phyloP scores from a whole-genome alignment of 2,888 invertebrate species.

The Alloplasta piceator region DNA sequence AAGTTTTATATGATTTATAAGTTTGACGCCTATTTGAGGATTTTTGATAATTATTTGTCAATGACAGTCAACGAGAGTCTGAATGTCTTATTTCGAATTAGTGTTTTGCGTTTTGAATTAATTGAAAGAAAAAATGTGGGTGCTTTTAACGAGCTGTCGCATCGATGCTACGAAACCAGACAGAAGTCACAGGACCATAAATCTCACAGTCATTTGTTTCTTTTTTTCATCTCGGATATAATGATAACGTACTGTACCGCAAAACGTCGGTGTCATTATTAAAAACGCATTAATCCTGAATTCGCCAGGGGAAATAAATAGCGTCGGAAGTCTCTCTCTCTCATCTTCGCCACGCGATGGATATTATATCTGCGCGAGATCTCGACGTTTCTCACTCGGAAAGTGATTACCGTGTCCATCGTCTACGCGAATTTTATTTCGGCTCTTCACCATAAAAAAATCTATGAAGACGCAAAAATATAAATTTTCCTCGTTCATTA shows the following conservation, averaged over 20 bases:
- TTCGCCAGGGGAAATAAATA: slow-evolving; percentile 65
- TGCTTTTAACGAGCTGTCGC: not conserved
- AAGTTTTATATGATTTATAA: too few species aligned
- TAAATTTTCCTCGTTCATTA: too few species aligned
- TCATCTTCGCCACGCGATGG: slow-evolving; percentile 20
- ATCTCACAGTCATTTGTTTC: not conserved
- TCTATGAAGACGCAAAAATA: too few species aligned
- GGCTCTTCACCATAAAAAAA: not conserved
- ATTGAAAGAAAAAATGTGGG: too few species aligned
- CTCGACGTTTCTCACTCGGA: slow-evolving; percentile 27
- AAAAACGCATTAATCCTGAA: slow-evolving; percentile 80
- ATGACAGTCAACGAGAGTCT: too few species aligned
- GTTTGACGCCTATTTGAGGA: too few species aligned
- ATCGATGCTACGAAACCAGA: not conserved
- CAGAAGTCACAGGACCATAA: slow-evolving; percentile 17
- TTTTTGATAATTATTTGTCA: too few species aligned
- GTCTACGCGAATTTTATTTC: not conserved
- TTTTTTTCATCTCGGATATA: not conserved
- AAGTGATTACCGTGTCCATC: slow-evolving; percentile 46
- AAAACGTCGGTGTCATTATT: slow-evolving; percentile 76
- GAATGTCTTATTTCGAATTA: too few species aligned
- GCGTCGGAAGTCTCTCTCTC: slow-evolving; percentile 4
- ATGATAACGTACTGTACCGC: not conserved
- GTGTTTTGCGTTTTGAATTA: too few species aligned
- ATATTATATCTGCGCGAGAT: slow-evolving; percentile 36